Evolutionary conservation across 2,113 vertebrate species (phyloP).

Genomic region (Trachemys scripta): DNA sequence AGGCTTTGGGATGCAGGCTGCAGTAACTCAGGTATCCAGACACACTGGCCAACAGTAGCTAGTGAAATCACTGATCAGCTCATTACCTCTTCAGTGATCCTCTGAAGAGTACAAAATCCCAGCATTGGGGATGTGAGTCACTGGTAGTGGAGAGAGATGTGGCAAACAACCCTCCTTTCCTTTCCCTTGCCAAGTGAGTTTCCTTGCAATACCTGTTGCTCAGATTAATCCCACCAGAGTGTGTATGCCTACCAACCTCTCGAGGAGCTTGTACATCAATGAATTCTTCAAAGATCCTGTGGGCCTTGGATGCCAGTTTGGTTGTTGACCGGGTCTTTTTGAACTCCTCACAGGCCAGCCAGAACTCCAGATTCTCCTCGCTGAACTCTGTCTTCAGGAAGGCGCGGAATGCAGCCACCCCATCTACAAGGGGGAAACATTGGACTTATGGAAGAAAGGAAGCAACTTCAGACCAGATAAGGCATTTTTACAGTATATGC

Average conservation of each 20-base stretch:
- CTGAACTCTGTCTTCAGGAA: constrained; percentile 97
- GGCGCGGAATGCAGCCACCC: constrained; percentile 91
- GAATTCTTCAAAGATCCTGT: constrained; percentile 94
- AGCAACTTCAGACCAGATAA: neutral
- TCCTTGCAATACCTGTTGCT: neutral
- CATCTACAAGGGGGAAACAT: constrained; percentile 80
- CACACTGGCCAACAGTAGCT: neutral
- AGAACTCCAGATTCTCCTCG: constrained; percentile 98
- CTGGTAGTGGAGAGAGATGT: rapidly evolving
- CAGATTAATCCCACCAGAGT: neutral
- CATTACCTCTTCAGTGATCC: neutral
- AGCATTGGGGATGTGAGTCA: constrained; percentile 1
- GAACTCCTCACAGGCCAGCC: constrained; percentile 96
- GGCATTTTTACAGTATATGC: no score
- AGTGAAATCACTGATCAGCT: neutral
- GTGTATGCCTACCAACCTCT: constrained; percentile 83
- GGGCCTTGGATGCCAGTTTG: constrained; percentile 90
- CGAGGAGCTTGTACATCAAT: constrained; percentile 92
- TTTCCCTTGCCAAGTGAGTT: neutral
- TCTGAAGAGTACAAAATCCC: no score
- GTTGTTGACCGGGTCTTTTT: constrained; percentile 85
- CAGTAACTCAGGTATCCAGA: no score
- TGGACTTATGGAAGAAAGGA: neutral
- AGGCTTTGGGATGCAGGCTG: neutral
- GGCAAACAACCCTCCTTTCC: neutral